Base-by-base conservation (phyloP, 23 tunicate species). In the Phallusia fumigata region DNA sequence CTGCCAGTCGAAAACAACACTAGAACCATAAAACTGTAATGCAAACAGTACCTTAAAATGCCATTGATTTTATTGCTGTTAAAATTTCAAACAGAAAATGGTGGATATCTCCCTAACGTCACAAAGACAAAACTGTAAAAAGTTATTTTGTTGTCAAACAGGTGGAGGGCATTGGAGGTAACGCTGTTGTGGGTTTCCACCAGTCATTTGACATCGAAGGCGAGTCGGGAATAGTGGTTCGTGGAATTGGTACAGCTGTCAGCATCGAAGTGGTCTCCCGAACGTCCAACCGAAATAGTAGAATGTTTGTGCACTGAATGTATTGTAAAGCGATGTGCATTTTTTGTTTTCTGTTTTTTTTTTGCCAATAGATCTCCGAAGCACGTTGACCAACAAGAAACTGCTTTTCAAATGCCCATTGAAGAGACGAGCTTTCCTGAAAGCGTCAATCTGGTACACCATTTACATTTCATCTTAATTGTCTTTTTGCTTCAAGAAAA, bases 181-280 rank as follows among this genome's bases (percentile, higher is more conserved):
- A 93, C 84, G 93, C 97, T 11, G 97, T 93, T 36, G 78, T 88
- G 31, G 97, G 97, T 33, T 93, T 84, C 64, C 93, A 75, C 19
- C 97, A 88, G 40, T 53, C 81, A 18, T 88, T 89, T 65, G 97
- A 93, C 34, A 93, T 93, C 0, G 97, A 93, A 82, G 97, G 93
- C 21, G 97, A 93, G 36, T 93, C 87, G 81, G 97, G 97, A 0
- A 81, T 93, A n/a, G 97, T 93, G 44, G 90, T 88, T 2, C 84
- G 97, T 3, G 97, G 89, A 0, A 88, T 93, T 30, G 97, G 97
- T 22, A 93, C 97, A 28, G 97, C 93, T 36, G 97, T 88, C 65
- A 80, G 93, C 31, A 40, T 93, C 24, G 87, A 87, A 35, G 32
- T 34, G 3, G 31, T 36, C 28, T 5, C 69, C 26, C 26, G 28